Base-by-base conservation (phyloP, 2,797 vertebrate species). In the Huso huso region DNA sequence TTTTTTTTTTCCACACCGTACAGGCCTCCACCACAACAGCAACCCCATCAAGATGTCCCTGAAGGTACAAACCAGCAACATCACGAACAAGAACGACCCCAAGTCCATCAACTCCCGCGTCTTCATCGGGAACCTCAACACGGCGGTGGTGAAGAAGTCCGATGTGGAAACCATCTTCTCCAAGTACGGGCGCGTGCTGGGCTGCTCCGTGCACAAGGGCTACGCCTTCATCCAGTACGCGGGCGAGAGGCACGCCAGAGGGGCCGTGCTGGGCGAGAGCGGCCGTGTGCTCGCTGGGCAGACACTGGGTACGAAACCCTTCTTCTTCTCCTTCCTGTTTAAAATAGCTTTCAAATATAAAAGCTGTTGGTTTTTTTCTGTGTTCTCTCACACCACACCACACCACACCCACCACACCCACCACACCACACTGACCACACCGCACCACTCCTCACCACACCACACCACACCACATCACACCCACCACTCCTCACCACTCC, bases 51-150 rank as follows among this genome's bases (percentile, higher is more conserved):
- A 79, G 80, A 93, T 97, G 94, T 96, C 94, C 63, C 76, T 96
- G 78, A 96, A 96, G 83, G 91, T 94, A 66, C 93, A 94, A 81
- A 94, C 94, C 3, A 97, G 95, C 73, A 97, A 97, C 66, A 92
- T 96, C 79, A 97, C 95, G 10, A 97, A 97, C 86, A 97, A 97
- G 86, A 97, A 94, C n/a, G 95, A 97, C 76, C 93, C 93, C 62
- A 95, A 94, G 75, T 97, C 95, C 69, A 91, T 96, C 86, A 96
- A 96, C 83, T 97, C 95, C 4, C 84, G 95, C 8, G 94, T 97
- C 73, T 97, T 97, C 75, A 97, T 97, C 12, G 95, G 95, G 67
- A 97, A 97, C 79, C 90, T 97, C 68, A 96, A 97, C 84, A 97
- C 95, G 6, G 91, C 92, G 0, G 87, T 96, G 83, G 95, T 96